phyloP scores from a whole-genome alignment of 2,888 invertebrate species.

The Mechanitis mazaeus region DNA sequence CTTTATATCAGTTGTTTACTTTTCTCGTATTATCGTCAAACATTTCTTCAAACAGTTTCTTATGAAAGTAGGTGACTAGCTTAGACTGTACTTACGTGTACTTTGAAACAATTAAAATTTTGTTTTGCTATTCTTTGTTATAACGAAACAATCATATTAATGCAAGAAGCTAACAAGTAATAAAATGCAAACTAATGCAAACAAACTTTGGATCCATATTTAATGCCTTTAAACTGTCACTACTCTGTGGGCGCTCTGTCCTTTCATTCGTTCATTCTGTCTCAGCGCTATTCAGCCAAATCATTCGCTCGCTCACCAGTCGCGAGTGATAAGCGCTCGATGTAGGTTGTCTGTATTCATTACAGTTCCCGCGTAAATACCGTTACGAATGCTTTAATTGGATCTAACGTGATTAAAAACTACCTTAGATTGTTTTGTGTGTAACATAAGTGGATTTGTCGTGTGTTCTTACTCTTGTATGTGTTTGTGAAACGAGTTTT shows the following conservation, averaged over 20 bases:
- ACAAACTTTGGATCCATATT: too few relatives aligned
- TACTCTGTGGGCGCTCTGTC: conserved; percentile 4
- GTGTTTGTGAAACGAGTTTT: conserved; percentile 57
- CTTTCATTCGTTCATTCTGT: conserved; percentile 22
- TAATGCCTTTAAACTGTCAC: neutral
- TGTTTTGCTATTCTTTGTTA: too few relatives aligned
- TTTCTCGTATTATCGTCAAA: conserved; percentile 55
- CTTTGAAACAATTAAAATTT: conserved; percentile 1
- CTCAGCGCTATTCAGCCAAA: conserved; percentile 13
- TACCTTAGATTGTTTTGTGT: conserved; percentile 45
- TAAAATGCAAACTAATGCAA: neutral
- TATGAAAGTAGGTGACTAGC: conserved; percentile 54
- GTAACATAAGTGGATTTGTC: conserved; percentile 43
- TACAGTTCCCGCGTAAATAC: conserved; percentile 49
- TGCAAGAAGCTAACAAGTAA: too few relatives aligned
- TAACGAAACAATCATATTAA: too few relatives aligned
- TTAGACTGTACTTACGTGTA: conserved; percentile 33
- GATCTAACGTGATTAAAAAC: conserved; percentile 48
- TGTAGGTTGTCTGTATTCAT: conserved; percentile 39
- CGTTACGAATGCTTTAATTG: conserved; percentile 44
- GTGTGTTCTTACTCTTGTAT: conserved; percentile 43
- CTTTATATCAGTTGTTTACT: conserved; percentile 40
- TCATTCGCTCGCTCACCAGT: conserved; percentile 49
- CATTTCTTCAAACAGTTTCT: conserved; percentile 49
- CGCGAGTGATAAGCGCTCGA: conserved; percentile 58